phyloP scores from a whole-genome alignment of 2,888 invertebrate genomes.

The Mactromeris polynyma region DNA sequence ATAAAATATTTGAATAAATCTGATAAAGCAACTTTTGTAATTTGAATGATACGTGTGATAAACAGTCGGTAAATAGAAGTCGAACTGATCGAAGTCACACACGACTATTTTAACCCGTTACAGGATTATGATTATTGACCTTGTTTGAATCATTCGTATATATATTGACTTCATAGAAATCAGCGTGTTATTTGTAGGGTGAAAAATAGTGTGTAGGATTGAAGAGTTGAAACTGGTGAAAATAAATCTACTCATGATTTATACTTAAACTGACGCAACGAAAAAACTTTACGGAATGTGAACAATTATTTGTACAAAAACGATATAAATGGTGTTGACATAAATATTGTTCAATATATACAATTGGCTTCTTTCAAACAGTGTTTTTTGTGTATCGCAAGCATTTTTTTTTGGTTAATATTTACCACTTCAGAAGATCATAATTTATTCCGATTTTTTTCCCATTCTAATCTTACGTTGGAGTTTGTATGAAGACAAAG shows the following conservation, averaged over 20 bases:
- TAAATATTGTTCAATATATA: background rate
- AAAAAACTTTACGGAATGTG: background rate
- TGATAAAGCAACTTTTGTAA: background rate
- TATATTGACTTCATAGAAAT: background rate
- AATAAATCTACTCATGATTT: background rate
- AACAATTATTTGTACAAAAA: background rate
- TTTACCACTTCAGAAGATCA: background rate
- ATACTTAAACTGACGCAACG: background rate
- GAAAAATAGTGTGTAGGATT: background rate
- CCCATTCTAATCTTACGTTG: background rate
- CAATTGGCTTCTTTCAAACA: background rate
- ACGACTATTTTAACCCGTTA: background rate
- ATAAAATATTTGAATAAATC: background rate
- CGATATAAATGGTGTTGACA: background rate
- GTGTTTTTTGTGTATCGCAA: background rate
- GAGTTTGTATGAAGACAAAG: background rate
- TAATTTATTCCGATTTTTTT: background rate
- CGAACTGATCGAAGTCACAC: slow-evolving; percentile 25
- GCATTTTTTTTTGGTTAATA: background rate
- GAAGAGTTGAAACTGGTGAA: background rate
- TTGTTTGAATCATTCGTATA: slow-evolving; percentile 22
- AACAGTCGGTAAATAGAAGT: slow-evolving; percentile 12
- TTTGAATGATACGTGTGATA: background rate
- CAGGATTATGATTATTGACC: slow-evolving; percentile 47
- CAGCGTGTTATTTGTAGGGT: background rate